A percentile compares a stretch with the other conserved stretches of the same genome.
Conservation (phyloP, 2,888 invertebrate genomes). For the Marronus borbonicus region DNA sequence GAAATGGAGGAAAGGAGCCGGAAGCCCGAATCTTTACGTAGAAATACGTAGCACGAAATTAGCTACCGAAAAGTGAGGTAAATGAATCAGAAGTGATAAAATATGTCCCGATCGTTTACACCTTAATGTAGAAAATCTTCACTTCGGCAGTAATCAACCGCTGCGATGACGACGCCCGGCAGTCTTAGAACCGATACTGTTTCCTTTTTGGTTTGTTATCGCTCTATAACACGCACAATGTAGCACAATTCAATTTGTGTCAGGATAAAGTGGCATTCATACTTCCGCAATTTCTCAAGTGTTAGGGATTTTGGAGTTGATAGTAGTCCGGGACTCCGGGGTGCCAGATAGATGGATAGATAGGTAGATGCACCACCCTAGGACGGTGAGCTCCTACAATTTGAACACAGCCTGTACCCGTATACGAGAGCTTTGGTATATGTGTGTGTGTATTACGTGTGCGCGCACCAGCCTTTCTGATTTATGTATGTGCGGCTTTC, state of each 20-base stretch:
- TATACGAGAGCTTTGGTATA: neutral
- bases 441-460: slow-evolving; percentile 23
- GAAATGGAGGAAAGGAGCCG: neutral
- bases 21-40: neutral
- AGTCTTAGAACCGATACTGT: slow-evolving; percentile 51
- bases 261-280: slow-evolving; percentile 51
- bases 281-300: slow-evolving; percentile 52
- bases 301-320: slow-evolving; percentile 38
- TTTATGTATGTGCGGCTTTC: slow-evolving; percentile 57
- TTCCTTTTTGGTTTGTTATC: slow-evolving; percentile 54
- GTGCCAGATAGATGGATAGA: slow-evolving; percentile 37
- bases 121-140: slow-evolving; percentile 41
- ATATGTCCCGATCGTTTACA: slow-evolving; percentile 20
- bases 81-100: slow-evolving; percentile 28
- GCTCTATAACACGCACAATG: slow-evolving; percentile 51
- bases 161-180: slow-evolving; percentile 20
- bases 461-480: slow-evolving; percentile 49
- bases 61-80: slow-evolving; percentile 15
- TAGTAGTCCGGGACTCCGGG: slow-evolving; percentile 28
- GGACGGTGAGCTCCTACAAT: slow-evolving; percentile 22
- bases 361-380: slow-evolving; percentile 34
- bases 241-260: slow-evolving; percentile 52
- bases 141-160: slow-evolving; percentile 36
- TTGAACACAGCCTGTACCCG: neutral
- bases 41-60: slow-evolving; percentile 5